These are phyloP conservation scores for Esox lucius DNA, from an alignment of 2,797 vertebrate genomes.

Conservation along the genomic window DNA sequence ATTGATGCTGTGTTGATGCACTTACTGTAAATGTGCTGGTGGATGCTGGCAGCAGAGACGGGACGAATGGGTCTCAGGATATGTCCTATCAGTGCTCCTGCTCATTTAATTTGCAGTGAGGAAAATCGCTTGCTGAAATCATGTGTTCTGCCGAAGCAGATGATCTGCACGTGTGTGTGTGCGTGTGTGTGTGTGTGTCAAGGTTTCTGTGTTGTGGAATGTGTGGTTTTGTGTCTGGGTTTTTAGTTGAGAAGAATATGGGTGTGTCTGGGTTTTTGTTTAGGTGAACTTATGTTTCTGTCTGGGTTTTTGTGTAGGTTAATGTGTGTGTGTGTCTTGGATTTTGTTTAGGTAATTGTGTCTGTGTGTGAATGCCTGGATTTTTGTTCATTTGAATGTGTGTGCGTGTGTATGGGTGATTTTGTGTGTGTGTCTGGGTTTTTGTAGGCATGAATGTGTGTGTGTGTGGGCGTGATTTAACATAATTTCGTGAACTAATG, in stretches of 20 bases:
- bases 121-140: neutral
- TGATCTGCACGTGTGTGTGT: neutral
- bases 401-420: neutral
- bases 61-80: neutral
- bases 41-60: slow-evolving; percentile 10
- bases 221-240: too few species aligned
- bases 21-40: slow-evolving; percentile 21
- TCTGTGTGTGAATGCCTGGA: too few species aligned
- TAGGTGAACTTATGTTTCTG: too few species aligned
- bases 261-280: too few species aligned
- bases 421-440: neutral
- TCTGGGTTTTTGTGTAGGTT: too few species aligned
- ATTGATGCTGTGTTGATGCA: slow-evolving; percentile 34
- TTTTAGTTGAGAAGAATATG: too few species aligned
- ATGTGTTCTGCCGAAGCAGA: neutral
- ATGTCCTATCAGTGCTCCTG: neutral
- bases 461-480: too few species aligned
- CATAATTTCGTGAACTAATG: too few species aligned
- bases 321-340: too few species aligned
- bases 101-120: slow-evolving; percentile 2
- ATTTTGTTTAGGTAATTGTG: too few species aligned
- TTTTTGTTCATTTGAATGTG: neutral
- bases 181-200: slow-evolving; percentile 1
- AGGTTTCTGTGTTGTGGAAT: neutral
- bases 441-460: too few species aligned